Base-by-base conservation (phyloP, 2,797 vertebrate species). In the Iguana delicatissima region DNA sequence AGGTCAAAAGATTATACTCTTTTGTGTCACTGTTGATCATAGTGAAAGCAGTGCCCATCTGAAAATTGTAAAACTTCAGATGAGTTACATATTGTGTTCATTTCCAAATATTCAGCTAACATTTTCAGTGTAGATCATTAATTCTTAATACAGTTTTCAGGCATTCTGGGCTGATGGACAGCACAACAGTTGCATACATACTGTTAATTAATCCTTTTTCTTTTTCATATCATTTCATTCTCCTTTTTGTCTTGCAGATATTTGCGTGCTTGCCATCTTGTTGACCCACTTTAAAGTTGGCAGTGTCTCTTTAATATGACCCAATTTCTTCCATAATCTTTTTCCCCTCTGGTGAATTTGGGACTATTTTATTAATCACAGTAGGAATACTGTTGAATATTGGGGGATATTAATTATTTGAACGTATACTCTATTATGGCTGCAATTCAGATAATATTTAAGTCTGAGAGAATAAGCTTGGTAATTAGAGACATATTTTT, bases 381-480 rank as follows among this genome's bases (percentile, higher is more conserved):
- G 26, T 90, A 73, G 42, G 38, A 55, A 52, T 89, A 55, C 55
- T 77, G 7, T 84, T 88, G 38, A 77, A 0, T 89, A 69, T 89
- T 79, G 18, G 14, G 64, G 62, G 18, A 62, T 2, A 3, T 32
- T 73, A 57, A 72, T 35, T 59, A 72, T 12, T 79, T 80, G 50
- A 85, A 62, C 16, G 6, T 16, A 20, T 84, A 79, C 26, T 14
- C 20, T 57, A 16, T 73, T 73, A 83, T 46, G 12, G 14, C 84
- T 55, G 24, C 46, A 88, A 22, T 84, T 59, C 86, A 80, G 74
- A 57, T 84, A 29, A n/a, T 85, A 55, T 92, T 24, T 89, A 91
- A 92, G 86, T 93, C 79, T 32, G n/a, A 86, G 57, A 85, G 89
- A 87, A 22, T 80, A 89, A 84, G 82, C 13, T 38, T 80, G 67